phyloP scores from a whole-genome alignment of 2,113 vertebrate genomes.

The Pseudorhombus dupliciocellatus region DNA sequence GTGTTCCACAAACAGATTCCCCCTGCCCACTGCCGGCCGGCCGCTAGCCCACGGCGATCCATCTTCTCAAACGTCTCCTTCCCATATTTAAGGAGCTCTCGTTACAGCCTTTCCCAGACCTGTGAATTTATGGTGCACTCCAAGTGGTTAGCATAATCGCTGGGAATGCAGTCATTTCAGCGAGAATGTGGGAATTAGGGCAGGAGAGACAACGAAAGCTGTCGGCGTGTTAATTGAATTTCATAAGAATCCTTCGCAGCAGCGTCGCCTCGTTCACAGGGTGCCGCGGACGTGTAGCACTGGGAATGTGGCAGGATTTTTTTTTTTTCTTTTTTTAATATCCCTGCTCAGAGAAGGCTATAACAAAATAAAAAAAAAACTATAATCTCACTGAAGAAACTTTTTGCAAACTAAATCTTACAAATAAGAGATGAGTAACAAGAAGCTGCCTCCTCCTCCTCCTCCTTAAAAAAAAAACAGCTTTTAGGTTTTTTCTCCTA shows the following conservation, averaged over 20 bases:
- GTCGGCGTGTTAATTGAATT: slow-evolving; percentile 78
- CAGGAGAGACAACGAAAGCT: slow-evolving; percentile 71
- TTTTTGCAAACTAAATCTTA: slow-evolving; percentile 28
- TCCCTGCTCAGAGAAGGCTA: not conserved
- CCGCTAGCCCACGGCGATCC: slow-evolving; percentile 85
- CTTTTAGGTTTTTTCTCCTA: slow-evolving; percentile 43
- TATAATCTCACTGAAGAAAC: not conserved
- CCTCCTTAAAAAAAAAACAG: slow-evolving; percentile 19
- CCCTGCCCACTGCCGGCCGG: slow-evolving; percentile 85
- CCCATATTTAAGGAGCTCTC: slow-evolving; percentile 79
- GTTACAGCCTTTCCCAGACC: slow-evolving; percentile 76
- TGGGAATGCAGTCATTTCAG: slow-evolving; percentile 74
- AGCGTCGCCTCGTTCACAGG: slow-evolving; percentile 49
- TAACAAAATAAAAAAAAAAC: not conserved
- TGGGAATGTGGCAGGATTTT: not conserved
- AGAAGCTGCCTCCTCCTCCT: slow-evolving; percentile 30
- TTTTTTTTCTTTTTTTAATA: not conserved
- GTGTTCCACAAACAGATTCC: slow-evolving; percentile 91
- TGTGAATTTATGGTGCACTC: slow-evolving; percentile 76
- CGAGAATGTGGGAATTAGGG: slow-evolving; percentile 76
- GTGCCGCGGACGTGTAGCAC: slow-evolving; percentile 17
- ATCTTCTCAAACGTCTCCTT: slow-evolving; percentile 82
- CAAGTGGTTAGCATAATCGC: slow-evolving; percentile 77
- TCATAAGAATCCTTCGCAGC: slow-evolving; percentile 62
- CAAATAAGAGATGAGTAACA: slow-evolving; percentile 42